phyloP scores from a whole-genome alignment of 2,888 invertebrate species.

The Harpalus rubripes region DNA sequence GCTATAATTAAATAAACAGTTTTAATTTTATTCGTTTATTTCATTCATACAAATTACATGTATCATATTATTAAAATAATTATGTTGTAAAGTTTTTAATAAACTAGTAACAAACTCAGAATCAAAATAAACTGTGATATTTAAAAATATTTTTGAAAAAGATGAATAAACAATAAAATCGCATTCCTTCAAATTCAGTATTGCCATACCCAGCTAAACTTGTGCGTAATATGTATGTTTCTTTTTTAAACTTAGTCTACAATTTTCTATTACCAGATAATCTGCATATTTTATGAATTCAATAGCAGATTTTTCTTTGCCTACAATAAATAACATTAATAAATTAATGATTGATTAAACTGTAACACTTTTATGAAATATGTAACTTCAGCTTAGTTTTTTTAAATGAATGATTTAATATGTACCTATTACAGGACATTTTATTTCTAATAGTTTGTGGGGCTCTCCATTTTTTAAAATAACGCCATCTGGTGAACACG shows the following conservation, averaged over 20 bases:
- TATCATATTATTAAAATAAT: conserved; percentile 9
- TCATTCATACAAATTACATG: conserved; percentile 22
- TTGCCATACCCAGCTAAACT: conserved; percentile 19
- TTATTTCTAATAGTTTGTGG: conserved; percentile 54
- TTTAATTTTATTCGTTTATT: no score
- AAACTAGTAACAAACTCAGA: conserved; percentile 17
- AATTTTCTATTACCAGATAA: conserved; percentile 5
- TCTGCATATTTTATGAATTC: conserved; percentile 8
- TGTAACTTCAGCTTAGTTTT: not conserved
- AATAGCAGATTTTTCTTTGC: conserved; percentile 11
- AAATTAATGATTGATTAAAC: not conserved
- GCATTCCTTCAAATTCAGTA: conserved; percentile 23
- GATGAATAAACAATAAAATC: conserved; percentile 53
- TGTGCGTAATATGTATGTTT: conserved; percentile 30
- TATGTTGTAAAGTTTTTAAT: no score
- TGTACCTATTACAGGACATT: conserved; percentile 51
- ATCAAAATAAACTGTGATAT: no score
- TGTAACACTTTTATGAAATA: not conserved
- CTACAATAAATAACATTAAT: conserved; percentile 5
- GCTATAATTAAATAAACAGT: no score
- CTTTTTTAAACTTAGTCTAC: conserved; percentile 3
- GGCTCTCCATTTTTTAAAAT: conserved; percentile 45
- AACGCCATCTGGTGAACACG: conserved; percentile 56
- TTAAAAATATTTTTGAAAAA: no score
- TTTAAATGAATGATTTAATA: conserved; percentile 6